phyloP scores from a whole-genome alignment of 2,888 invertebrate species.

The Oeneis ivallda region DNA sequence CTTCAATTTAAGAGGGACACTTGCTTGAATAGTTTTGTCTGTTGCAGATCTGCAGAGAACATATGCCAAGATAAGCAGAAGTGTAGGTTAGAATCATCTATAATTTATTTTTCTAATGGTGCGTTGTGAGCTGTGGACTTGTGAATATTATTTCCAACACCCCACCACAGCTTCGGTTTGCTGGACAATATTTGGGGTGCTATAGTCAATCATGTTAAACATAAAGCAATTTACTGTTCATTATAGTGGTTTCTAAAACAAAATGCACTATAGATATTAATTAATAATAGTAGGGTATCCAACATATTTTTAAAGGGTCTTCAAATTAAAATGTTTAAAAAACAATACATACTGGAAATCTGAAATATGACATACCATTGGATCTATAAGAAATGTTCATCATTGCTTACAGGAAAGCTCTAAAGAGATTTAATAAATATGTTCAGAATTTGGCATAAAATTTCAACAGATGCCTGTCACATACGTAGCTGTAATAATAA shows the following conservation, averaged over 20 bases:
- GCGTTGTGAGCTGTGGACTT: slow-evolving; percentile 80
- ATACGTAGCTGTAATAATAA: too few relatives aligned
- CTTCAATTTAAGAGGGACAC: too few relatives aligned
- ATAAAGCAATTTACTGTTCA: slow-evolving; percentile 64
- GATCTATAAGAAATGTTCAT: neutral
- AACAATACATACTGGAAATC: neutral
- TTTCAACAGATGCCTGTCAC: too few relatives aligned
- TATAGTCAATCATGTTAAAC: slow-evolving; percentile 77
- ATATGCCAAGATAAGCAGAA: slow-evolving; percentile 79
- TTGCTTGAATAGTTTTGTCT: slow-evolving; percentile 14
- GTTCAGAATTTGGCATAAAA: too few relatives aligned
- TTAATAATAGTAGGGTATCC: slow-evolving; percentile 38
- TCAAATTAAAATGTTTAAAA: neutral
- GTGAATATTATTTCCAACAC: slow-evolving; percentile 71
- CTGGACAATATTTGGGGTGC: slow-evolving; percentile 73
- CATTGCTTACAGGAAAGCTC: too few relatives aligned
- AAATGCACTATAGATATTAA: slow-evolving; percentile 62
- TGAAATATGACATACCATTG: neutral
- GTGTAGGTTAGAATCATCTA: slow-evolving; percentile 75
- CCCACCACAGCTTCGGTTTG: slow-evolving; percentile 62
- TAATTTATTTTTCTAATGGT: slow-evolving; percentile 82
- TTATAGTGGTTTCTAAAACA: slow-evolving; percentile 62
- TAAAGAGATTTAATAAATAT: too few relatives aligned
- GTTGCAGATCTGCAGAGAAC: slow-evolving; percentile 75
- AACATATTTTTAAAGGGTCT: slow-evolving; percentile 1